Conservation (phyloP, 1,140 invertebrate species). For the Aphis craccivora region DNA sequence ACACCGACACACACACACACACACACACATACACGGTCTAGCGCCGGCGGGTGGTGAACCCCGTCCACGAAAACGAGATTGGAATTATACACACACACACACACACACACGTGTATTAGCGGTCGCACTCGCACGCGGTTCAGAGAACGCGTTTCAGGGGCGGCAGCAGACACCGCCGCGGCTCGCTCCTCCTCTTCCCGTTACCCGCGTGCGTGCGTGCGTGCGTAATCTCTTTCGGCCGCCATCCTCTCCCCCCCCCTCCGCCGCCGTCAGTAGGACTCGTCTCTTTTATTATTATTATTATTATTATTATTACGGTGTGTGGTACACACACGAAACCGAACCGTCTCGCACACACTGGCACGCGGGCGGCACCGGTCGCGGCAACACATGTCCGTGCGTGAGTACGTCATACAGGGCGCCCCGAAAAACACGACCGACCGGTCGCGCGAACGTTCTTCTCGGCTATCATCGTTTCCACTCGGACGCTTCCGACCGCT, state of each 20-base stretch:
- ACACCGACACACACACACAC: background rate
- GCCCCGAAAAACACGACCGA: background rate
- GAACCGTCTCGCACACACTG: background rate
- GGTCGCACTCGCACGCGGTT: background rate
- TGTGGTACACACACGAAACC: background rate
- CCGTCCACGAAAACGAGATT: slow-evolving; percentile 52
- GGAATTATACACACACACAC: background rate
- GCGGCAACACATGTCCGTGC: slow-evolving; percentile 39
- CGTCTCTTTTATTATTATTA: slow-evolving; percentile 34
- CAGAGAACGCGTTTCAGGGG: slow-evolving; percentile 46
- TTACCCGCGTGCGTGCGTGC: slow-evolving; percentile 25
- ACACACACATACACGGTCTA: no score
- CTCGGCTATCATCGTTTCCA: background rate
- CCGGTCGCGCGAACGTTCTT: no score
- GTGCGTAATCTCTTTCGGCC: slow-evolving; percentile 35
- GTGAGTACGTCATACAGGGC: background rate
- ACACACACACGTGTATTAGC: background rate
- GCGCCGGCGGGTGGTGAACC: background rate
- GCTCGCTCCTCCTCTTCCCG: slow-evolving; percentile 21
- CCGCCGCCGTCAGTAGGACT: background rate
- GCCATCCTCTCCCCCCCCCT: background rate
- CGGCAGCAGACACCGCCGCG: slow-evolving; percentile 35
- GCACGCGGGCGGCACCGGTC: background rate
- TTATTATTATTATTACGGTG: slow-evolving; percentile 10
- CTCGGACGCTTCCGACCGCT: background rate